Base-by-base conservation (phyloP, 2,113 vertebrate species). In the Jacana jacana region DNA sequence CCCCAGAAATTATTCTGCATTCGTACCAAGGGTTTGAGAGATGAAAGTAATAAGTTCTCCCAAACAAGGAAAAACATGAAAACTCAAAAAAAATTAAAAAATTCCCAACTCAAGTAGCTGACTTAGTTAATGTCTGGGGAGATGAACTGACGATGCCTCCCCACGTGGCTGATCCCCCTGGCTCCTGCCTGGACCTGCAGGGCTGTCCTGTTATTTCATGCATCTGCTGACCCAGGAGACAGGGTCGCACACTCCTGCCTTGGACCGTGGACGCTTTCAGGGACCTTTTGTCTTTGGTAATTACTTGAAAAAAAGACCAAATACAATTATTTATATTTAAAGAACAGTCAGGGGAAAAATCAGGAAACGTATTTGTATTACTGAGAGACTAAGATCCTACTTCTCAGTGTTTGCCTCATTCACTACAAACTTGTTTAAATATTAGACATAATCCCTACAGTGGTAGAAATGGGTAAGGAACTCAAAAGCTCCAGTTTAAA, bases 171-270 rank as follows among this genome's bases (percentile, higher is more conserved):
- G 17, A n/a, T 60, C 25, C 23, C 24, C 33, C 44, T 82, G 31
- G 13, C 31, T 81, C 42, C 78, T 31, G 30, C 30, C 15, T 60
- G 30, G 51, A 49, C 6, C 13, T 33, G 15, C 7, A 63, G 57
- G 8, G 48, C 2, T 4, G 81, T 78, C n/a, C 52, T 12, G 31
- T 37, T 48, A 24, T 33, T 42, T n/a, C 48, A 22, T 13, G 9
- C 22, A 44, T n/a, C 11, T 64, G 20, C 68, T 88, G 2, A 22
- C 55, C 35, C 18, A 16, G 18, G 65, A 78, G 46, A 39, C 15
- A 44, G 0, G 5, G 33, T n/a, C 1, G 0, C 46, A 55, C 20
- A 33, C 15, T 10, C 6, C 6, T 13, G 11, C 9, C 2, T 49
- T 49, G 27, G 33, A 11, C 15, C 9, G 33, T 44, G 71, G 24